phyloP scores from a whole-genome alignment of 1,140 invertebrate species.

The Drosophila lacertosa region DNA sequence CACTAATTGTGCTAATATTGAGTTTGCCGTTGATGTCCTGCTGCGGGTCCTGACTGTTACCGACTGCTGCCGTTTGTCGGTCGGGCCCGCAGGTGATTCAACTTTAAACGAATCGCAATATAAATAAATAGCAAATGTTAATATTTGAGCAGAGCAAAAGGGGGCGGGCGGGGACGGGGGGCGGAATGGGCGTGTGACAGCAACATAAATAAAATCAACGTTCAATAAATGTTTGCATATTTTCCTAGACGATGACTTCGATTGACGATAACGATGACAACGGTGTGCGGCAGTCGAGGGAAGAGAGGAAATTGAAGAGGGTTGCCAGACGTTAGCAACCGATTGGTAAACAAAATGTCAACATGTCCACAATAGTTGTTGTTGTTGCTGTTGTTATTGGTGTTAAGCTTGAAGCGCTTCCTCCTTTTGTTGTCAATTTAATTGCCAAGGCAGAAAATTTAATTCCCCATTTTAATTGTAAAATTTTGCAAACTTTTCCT shows the following conservation, averaged over 20 bases:
- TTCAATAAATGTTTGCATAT: conserved; percentile 82
- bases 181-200: conserved; percentile 20
- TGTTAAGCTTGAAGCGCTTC: conserved; percentile 8
- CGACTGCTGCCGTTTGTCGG: conserved; percentile 22
- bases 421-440: conserved; percentile 22
- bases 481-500: conserved; percentile 31
- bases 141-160: conserved; percentile 54
- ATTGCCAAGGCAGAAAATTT: conserved; percentile 32
- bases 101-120: conserved; percentile 76
- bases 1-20: conserved; percentile 81
- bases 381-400: conserved; percentile 9
- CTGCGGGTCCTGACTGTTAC: conserved; percentile 21
- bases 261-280: conserved; percentile 47
- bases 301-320: neutral
- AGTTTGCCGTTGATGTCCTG: conserved; percentile 49
- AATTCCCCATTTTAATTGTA: conserved; percentile 34
- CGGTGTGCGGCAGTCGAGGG: neutral
- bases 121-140: conserved; percentile 79
- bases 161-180: neutral
- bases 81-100: conserved; percentile 66
- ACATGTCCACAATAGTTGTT: conserved; percentile 5
- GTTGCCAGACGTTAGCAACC: conserved; percentile 47
- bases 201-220: conserved; percentile 82
- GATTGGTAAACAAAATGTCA: conserved; percentile 41
- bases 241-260: conserved; percentile 65